phyloP scores from a whole-genome alignment of 2,113 vertebrate genomes.

The Sylvilagus bachmani region DNA sequence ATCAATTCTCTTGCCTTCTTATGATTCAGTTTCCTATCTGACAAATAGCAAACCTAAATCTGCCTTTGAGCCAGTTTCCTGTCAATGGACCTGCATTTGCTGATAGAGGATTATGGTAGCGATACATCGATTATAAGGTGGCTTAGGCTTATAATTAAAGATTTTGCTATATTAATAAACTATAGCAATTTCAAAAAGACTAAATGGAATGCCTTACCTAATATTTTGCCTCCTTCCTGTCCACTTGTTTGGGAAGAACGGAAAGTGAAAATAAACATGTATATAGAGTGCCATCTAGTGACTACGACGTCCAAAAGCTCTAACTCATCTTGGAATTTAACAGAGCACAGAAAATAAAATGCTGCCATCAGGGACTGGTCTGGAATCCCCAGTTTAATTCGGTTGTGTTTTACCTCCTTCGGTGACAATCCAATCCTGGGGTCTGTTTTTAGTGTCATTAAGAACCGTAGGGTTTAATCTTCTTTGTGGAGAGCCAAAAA shows the following conservation, averaged over 20 bases:
- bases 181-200: slow-evolving; percentile 49
- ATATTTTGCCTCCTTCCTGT: slow-evolving; percentile 43
- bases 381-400: slow-evolving; percentile 35
- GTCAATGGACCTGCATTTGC: neutral
- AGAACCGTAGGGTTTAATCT: slow-evolving; percentile 44
- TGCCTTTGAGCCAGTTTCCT: slow-evolving; percentile 23
- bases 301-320: fast-evolving
- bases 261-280: slow-evolving; percentile 68
- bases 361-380: neutral
- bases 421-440: neutral
- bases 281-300: slow-evolving; percentile 87
- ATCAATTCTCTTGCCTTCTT: slow-evolving; percentile 51
- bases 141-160: slow-evolving; percentile 61
- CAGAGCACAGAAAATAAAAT: neutral
- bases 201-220: slow-evolving; percentile 2
- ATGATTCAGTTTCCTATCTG: slow-evolving; percentile 59
- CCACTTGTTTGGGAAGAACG: neutral
- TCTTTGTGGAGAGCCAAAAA: neutral
- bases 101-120: neutral
- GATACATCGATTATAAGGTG: neutral
- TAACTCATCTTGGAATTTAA: neutral
- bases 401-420: neutral
- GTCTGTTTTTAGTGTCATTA: neutral
- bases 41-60: slow-evolving; percentile 28
- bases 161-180: slow-evolving; percentile 59